Base-by-base conservation (phyloP, 1,140 invertebrate species). In the Microplitis mediator region DNA sequence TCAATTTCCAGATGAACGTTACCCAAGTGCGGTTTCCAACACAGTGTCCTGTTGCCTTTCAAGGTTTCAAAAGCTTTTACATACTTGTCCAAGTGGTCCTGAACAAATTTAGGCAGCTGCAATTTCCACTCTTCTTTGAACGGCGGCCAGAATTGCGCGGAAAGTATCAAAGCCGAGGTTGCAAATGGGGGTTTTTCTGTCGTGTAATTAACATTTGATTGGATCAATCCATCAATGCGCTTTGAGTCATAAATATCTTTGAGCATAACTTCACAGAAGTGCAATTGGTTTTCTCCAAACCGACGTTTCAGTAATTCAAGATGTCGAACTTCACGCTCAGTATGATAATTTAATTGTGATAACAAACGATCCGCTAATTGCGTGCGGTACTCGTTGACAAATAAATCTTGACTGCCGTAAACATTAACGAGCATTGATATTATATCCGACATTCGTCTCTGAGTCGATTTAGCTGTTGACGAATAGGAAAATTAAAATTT, bases 251-350 rank as follows among this genome's bases (percentile, higher is more conserved):
- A 93, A 13, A 99, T 93, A 86, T 99, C 98, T 84, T 98, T 98
- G 34, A 99, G 85, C 98, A 99, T 99, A 0, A 99, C 98, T 89
- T 99, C 98, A 89, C 98, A 99, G 76, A 94, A 95, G 87, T 99
- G 96, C 39, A 99, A 86, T 77, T 98, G 95, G 32, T 95, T 92
- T 82, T 99, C 98, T 1, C 97, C 98, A 90, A 99, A 99, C 71
- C 95, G 89, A 51, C 98, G 88, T 88, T 99, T 99, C 4, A 99
- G 84, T 62, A 99, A 87, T 85, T 99, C 98, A 34, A 99, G 88
- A 84, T 99, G 98, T 65, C 95, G 91, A 71, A 98, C 94, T 89
- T 99, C 98, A 77, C 95, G 93, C 81, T 96, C 95, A 0, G 94
- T 95, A 83, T 97, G 95, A 80, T 96, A 96, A 76, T 93, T 93